Conservation (phyloP, 2,888 invertebrate genomes). For the Hyalella azteca region DNA sequence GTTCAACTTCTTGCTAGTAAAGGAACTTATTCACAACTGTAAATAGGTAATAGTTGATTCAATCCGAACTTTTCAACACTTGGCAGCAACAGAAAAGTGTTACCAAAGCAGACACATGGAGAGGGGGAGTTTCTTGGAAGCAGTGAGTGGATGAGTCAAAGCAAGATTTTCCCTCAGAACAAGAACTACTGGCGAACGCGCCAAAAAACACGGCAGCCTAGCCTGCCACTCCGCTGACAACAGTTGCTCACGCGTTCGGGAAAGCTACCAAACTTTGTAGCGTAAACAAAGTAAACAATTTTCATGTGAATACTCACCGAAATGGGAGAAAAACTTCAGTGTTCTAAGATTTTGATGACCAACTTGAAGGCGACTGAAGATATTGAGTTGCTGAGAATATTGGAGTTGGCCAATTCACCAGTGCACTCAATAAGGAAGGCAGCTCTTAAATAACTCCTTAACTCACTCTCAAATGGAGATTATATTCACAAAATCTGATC, state of each 20-base stretch:
- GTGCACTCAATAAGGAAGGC: slow-evolving; percentile 31
- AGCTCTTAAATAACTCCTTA: slow-evolving; percentile 27
- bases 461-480: slow-evolving; percentile 35
- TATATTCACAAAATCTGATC: background rate
- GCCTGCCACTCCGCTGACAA: background rate
- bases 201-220: slow-evolving; percentile 21
- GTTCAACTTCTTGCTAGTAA: no score
- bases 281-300: background rate
- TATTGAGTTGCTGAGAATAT: slow-evolving; percentile 11
- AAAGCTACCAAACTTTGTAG: background rate
- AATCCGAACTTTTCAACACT: no score
- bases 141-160: background rate
- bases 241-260: slow-evolving; percentile 12
- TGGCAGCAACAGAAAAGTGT: no score
- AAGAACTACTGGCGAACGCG: slow-evolving; percentile 2
- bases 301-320: background rate
- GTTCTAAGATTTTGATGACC: background rate
- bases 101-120: no score
- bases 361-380: background rate
- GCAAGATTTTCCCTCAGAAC: slow-evolving; percentile 13
- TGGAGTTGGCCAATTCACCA: slow-evolving; percentile 4
- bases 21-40: no score
- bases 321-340: background rate
- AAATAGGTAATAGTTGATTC: no score
- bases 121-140: background rate